Evolutionary conservation across 2,797 vertebrate genomes (phyloP).

Genomic region (Mormyrops attenuatus): DNA sequence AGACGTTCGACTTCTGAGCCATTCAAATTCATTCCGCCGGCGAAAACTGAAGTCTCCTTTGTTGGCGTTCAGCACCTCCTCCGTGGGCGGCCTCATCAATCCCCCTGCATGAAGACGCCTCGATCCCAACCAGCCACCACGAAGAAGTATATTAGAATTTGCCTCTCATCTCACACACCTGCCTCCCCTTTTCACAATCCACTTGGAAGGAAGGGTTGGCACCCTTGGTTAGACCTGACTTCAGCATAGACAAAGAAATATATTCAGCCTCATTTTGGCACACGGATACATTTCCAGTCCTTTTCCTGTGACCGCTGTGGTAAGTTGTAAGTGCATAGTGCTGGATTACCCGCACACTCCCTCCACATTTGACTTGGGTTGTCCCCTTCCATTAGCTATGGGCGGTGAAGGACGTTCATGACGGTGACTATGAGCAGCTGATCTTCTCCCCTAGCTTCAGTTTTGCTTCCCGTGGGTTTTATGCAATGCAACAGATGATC

Average conservation of each 20-base stretch:
- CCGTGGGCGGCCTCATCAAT: conserved; percentile 62
- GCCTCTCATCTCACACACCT: conserved; percentile 11
- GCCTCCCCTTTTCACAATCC: conserved; percentile 7
- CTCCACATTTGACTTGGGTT: neutral
- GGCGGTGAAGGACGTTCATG: neutral
- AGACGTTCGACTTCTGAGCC: conserved; percentile 70
- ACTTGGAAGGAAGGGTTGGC: neutral
- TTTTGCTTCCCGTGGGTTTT: neutral
- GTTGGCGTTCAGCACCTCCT: conserved; percentile 50
- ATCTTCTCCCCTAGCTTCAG: neutral
- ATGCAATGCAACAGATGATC: neutral
- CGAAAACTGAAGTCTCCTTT: conserved; percentile 70
- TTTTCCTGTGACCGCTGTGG: neutral
- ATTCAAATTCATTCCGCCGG: conserved; percentile 71
- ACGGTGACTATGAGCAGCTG: neutral
- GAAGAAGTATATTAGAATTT: conserved; percentile 44
- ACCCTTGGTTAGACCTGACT: conserved; percentile 7
- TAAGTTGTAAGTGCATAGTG: neutral
- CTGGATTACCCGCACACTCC: neutral
- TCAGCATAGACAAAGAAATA: conserved; percentile 10
- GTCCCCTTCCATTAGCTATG: neutral
- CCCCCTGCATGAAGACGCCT: conserved; percentile 62
- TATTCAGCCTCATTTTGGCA: conserved; percentile 3
- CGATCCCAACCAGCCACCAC: conserved; percentile 62
- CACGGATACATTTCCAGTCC: neutral